phyloP scores from a whole-genome alignment of 2,797 vertebrate species.

The Gadopsis bispinosus region DNA sequence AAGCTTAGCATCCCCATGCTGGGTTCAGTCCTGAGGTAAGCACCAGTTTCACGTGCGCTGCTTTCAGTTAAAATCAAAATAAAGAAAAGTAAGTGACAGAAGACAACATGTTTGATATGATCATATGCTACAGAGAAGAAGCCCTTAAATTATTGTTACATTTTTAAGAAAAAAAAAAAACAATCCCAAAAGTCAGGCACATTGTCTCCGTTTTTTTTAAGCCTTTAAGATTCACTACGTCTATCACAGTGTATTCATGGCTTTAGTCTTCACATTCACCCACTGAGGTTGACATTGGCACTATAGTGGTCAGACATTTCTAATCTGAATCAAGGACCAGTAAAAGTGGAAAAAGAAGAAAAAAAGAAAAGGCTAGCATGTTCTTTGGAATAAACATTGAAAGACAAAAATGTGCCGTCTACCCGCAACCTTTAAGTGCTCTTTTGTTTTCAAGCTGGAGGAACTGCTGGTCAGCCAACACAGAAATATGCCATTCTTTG shows the following conservation, averaged over 20 bases:
- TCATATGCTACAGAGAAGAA: constrained; percentile 82
- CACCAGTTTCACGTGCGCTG: constrained; percentile 83
- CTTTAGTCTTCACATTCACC: constrained; percentile 89
- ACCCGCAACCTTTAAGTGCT: constrained; percentile 77
- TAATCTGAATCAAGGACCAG: constrained; percentile 70
- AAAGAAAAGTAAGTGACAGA: constrained; percentile 68
- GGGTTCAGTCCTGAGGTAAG: constrained; percentile 88
- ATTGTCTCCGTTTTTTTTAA: constrained; percentile 64
- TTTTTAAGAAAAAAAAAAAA: constrained; percentile 47
- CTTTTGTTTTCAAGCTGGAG: constrained; percentile 74
- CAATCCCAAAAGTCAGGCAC: constrained; percentile 69
- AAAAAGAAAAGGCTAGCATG: constrained; percentile 61
- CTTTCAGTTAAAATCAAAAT: constrained; percentile 76
- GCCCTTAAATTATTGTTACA: constrained; percentile 77
- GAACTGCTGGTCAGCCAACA: constrained; percentile 63
- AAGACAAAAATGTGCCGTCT: constrained; percentile 71
- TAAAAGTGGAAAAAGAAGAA: constrained; percentile 50
- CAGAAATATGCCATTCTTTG: constrained; percentile 65
- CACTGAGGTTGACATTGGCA: constrained; percentile 86
- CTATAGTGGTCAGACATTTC: constrained; percentile 85
- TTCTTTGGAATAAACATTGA: constrained; percentile 76
- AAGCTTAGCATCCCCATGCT: constrained; percentile 82
- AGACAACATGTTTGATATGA: constrained; percentile 80
- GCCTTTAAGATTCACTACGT: constrained; percentile 78
- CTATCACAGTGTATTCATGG: constrained; percentile 88